These are phyloP conservation scores for Kryphioiulus occultus DNA, from an alignment of 2,888 invertebrate species.

Conservation along the genomic window DNA sequence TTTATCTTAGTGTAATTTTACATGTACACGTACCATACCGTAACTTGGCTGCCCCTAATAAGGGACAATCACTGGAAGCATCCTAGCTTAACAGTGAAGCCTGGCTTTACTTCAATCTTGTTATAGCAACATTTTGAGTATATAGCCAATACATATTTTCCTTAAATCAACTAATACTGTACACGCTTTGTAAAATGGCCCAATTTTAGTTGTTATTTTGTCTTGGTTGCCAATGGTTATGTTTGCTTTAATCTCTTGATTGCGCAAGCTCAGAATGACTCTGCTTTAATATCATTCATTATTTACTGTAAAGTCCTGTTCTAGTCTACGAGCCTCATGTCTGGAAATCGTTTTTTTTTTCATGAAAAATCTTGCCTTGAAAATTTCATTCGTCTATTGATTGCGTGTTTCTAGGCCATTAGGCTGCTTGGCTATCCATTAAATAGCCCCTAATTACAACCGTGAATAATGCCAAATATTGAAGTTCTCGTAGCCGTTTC, in stretches of 20 bases:
- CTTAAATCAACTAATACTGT: no score
- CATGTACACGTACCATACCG: no score
- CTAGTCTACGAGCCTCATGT: neutral
- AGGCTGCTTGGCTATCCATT: neutral
- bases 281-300: neutral
- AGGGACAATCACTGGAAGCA: neutral
- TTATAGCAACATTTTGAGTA: no score
- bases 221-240: neutral
- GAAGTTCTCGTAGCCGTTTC: neutral
- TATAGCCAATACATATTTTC: no score
- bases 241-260: no score
- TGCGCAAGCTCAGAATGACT: no score
- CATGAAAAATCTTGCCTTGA: neutral
- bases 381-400: neutral
- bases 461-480: neutral
- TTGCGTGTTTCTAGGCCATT: neutral
- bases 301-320: neutral
- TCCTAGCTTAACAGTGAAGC: neutral
- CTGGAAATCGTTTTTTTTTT: neutral
- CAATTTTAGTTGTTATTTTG: neutral
- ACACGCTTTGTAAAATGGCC: no score
- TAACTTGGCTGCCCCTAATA: neutral
- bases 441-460: slow-evolving; percentile 5
- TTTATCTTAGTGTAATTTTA: no score
- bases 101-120: no score